Evolutionary conservation across 2,113 vertebrate species (phyloP).

Genomic region (Crypturellus undulatus): DNA sequence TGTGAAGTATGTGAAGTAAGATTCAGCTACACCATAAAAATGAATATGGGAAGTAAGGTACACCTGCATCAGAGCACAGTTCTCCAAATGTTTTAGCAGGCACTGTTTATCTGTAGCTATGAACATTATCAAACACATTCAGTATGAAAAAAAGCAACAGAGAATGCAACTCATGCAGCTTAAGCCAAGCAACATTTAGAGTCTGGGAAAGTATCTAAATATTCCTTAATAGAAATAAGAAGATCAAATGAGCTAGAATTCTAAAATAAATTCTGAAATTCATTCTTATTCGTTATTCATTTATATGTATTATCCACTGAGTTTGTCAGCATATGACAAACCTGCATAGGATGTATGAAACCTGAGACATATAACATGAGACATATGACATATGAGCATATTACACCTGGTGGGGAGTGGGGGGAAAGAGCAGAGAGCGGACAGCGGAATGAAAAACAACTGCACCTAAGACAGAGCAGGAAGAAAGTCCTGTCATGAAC

Average conservation of each 20-base stretch:
- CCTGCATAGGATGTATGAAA: too few species aligned
- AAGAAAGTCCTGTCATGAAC: neutral
- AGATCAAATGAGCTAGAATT: neutral
- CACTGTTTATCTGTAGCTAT: neutral
- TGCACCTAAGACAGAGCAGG: neutral
- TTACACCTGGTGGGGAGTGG: too few species aligned
- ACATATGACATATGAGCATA: too few species aligned
- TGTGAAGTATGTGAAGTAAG: too few species aligned
- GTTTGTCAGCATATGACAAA: too few species aligned
- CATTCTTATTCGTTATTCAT: neutral
- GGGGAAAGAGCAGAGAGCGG: too few species aligned
- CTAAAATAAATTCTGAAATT: too few species aligned
- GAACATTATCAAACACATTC: neutral
- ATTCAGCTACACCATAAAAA: neutral
- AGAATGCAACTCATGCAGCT: neutral
- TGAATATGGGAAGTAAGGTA: neutral
- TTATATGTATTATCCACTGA: too few species aligned
- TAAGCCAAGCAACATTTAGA: neutral
- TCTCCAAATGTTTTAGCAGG: neutral
- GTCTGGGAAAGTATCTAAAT: neutral
- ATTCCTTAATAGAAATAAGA: neutral
- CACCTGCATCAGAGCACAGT: neutral
- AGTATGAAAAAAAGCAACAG: neutral
- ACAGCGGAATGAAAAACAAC: too few species aligned
- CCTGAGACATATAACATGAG: too few species aligned